Conservation (phyloP, 2,113 vertebrate species). For the Mesoclemmys tuberculata region DNA sequence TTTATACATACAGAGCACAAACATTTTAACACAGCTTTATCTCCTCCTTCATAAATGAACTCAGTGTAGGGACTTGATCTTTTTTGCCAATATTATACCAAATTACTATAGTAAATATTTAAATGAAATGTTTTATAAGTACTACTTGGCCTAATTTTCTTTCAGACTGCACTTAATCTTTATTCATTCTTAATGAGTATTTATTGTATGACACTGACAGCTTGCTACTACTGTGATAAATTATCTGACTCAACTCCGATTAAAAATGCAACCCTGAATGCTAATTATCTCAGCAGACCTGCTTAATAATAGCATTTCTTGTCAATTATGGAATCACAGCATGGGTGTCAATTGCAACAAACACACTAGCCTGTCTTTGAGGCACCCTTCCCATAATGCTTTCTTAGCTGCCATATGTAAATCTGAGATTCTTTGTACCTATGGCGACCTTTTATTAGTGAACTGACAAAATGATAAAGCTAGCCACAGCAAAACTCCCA, state of each 20-base stretch:
- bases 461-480: slow-evolving; percentile 87
- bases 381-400: slow-evolving; percentile 78
- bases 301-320: slow-evolving; percentile 84
- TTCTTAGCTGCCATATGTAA: slow-evolving; percentile 83
- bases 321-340: slow-evolving; percentile 85
- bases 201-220: slow-evolving; percentile 87
- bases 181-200: slow-evolving; percentile 88
- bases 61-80: slow-evolving; percentile 72
- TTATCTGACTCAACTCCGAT: slow-evolving; percentile 86
- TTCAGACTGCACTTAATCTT: slow-evolving; percentile 84
- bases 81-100: slow-evolving; percentile 78
- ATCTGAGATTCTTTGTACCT: slow-evolving; percentile 77
- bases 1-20: slow-evolving; percentile 50
- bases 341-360: slow-evolving; percentile 80
- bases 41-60: slow-evolving; percentile 65
- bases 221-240: slow-evolving; percentile 87
- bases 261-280: slow-evolving; percentile 85
- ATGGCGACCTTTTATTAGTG: slow-evolving; percentile 86
- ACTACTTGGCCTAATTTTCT: slow-evolving; percentile 79
- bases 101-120: slow-evolving; percentile 80
- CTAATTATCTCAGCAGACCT: slow-evolving; percentile 86
- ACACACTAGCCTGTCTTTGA: slow-evolving; percentile 53
- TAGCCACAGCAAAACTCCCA: slow-evolving; percentile 78
- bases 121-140: slow-evolving; percentile 78
- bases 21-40: slow-evolving; percentile 18